phyloP scores from a whole-genome alignment of 1,140 invertebrate species.

The Oedothorax gibbosus region DNA sequence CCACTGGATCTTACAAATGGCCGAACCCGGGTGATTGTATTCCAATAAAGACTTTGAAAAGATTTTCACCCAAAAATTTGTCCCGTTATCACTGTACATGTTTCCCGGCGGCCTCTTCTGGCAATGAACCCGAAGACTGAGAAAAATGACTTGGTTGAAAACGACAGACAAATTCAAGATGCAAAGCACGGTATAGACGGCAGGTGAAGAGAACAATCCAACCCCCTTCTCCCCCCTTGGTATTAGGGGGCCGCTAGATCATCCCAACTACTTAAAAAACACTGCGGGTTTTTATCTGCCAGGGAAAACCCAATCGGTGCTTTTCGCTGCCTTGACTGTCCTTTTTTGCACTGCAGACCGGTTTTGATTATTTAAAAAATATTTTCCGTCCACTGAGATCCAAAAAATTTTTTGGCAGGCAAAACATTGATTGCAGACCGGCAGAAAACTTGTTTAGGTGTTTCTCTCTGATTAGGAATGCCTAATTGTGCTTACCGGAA shows the following conservation, averaged over 20 bases:
- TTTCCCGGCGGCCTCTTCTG: neutral
- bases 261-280: slow-evolving; percentile 20
- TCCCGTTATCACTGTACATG: slow-evolving; percentile 34
- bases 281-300: slow-evolving; percentile 1
- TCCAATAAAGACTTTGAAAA: neutral
- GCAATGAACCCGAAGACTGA: slow-evolving; percentile 22
- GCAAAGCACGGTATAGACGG: neutral
- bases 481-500: neutral
- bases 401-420: neutral
- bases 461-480: neutral
- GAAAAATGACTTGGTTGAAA: slow-evolving; percentile 18
- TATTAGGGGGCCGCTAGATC: too few relatives aligned
- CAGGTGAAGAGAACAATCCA: slow-evolving; percentile 15
- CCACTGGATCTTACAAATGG: neutral
- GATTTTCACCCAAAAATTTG: neutral
- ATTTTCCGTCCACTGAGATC: neutral
- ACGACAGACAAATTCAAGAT: slow-evolving; percentile 14
- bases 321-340: neutral
- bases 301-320: slow-evolving; percentile 3
- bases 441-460: neutral
- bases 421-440: neutral
- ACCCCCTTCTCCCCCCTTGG: neutral
- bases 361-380: neutral
- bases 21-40: neutral
- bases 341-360: slow-evolving; percentile 14